A percentile compares a stretch with the other conserved stretches of the same genome.
Evolutionary conservation across 2,113 vertebrate species (phyloP).

Genomic region (Cromileptes altivelis): DNA sequence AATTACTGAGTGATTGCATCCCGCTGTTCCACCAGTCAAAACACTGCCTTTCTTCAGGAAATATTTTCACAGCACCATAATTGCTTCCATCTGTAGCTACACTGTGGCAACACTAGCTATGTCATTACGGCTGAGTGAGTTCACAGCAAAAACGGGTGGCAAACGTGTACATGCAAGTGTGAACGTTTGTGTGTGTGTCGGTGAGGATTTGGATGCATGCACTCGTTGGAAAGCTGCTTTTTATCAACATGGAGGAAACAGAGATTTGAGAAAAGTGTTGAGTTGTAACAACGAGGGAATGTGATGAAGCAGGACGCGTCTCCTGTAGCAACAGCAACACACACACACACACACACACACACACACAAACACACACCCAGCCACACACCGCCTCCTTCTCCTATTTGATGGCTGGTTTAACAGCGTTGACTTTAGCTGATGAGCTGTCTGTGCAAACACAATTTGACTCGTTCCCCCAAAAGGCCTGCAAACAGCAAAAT

Average conservation of each 20-base stretch:
- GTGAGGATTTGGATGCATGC: slow-evolving; percentile 17
- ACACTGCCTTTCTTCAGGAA: slow-evolving; percentile 80
- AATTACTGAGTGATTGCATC: slow-evolving; percentile 82
- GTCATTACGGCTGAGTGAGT: slow-evolving; percentile 79
- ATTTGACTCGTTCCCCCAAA: slow-evolving; percentile 42
- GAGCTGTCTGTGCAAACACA: slow-evolving; percentile 73
- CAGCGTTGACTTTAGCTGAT: slow-evolving; percentile 70
- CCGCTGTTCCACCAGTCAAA: slow-evolving; percentile 81
- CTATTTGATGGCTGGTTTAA: slow-evolving; percentile 68
- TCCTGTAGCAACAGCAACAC: slow-evolving; percentile 21
- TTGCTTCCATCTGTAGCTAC: slow-evolving; percentile 84
- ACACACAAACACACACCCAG: neutral
- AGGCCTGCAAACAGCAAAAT: slow-evolving; percentile 46
- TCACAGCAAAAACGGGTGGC: slow-evolving; percentile 63
- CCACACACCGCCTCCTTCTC: slow-evolving; percentile 2
- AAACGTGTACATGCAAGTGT: slow-evolving; percentile 21
- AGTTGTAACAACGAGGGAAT: slow-evolving; percentile 33
- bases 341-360: neutral
- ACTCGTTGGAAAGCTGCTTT: slow-evolving; percentile 17
- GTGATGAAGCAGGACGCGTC: slow-evolving; percentile 41
- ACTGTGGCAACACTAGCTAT: slow-evolving; percentile 66
- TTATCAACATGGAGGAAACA: slow-evolving; percentile 46
- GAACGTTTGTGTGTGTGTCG: slow-evolving; percentile 9
- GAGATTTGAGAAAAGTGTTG: slow-evolving; percentile 59
- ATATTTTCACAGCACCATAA: slow-evolving; percentile 85